Percentiles rank a stretch among this genome's conserved stretches.
Conservation (phyloP, 92 coral and sea anemone species). For the Paragorgia papillata region DNA sequence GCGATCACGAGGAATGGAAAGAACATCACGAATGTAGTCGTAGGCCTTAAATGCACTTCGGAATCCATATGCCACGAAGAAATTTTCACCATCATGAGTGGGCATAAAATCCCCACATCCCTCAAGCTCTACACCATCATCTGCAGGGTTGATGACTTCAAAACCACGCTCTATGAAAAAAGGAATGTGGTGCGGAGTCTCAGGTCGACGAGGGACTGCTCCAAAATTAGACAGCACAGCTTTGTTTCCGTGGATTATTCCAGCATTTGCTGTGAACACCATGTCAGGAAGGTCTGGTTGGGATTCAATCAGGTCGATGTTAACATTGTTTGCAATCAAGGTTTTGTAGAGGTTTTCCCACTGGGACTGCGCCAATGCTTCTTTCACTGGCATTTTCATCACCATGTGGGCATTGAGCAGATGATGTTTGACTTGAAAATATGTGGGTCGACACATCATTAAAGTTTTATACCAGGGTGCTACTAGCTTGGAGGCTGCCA, state of each 20-base stretch:
- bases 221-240: slow-evolving; percentile 32
- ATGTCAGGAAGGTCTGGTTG: slow-evolving; percentile 10
- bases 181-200: slow-evolving; percentile 10
- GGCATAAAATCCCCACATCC: slow-evolving; percentile 44
- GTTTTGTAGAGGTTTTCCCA: slow-evolving; percentile 26
- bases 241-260: slow-evolving; percentile 14
- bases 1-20: slow-evolving; percentile 13
- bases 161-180: slow-evolving; percentile 35
- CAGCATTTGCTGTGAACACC: slow-evolving; percentile 41
- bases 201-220: slow-evolving; percentile 31
- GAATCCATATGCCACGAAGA: slow-evolving; percentile 36
- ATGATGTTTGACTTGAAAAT: slow-evolving; percentile 17
- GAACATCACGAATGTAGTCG: slow-evolving; percentile 10
- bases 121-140: slow-evolving; percentile 19
- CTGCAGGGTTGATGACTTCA: slow-evolving; percentile 34
- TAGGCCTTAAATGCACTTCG: slow-evolving; percentile 26
- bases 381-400: background rate
- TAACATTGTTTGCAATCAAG: slow-evolving; percentile 23
- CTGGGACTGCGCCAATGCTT: background rate
- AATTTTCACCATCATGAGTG: slow-evolving; percentile 17
- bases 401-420: slow-evolving; percentile 26
- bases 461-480: slow-evolving; percentile 30
- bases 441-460: slow-evolving; percentile 31
- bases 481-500: background rate
- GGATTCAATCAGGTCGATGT: slow-evolving; percentile 19